Base-by-base conservation (phyloP, 35 echinoderm and acorn worm genomes). In the Lytechinus pictus region DNA sequence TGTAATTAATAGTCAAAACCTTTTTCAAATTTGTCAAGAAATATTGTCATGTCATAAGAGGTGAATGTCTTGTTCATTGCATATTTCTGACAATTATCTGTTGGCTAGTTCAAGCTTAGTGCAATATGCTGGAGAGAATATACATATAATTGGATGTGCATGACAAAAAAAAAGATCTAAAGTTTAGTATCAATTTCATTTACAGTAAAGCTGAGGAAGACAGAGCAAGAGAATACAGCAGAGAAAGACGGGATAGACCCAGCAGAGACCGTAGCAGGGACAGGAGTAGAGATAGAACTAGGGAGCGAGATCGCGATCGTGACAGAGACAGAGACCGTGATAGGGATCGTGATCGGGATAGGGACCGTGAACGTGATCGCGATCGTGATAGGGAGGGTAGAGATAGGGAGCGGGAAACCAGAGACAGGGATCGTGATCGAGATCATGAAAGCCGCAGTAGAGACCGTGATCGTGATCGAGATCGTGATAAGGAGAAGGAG, bases 151-250 rank as follows among this genome's bases (percentile, higher is more conserved):
- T 44, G 33, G 2, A 44, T 44, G 33, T 44, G 33, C 2, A 51
- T 87, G 86, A 21, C 24, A 9, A 9, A 87, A 27, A 27, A 9
- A 87, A 28, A 7, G 24, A 27, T 44, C 33, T 44, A 44, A 44
- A 44, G 33, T 27, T 24, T 28, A 55, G n/a, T 93, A 19, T 12
- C n/a, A 27, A n/a, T 33, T 55, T 21, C 27, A 7, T 93, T 57
- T 55, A 55, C 54, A 93, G 92, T 27, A 27, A 93, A 57, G 92
- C 92, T 3, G 92, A 93, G 92, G 52, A 53, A 93, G 92, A 93
- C 55, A 93, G 52, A 27, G 52, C n/a, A 3, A 54, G 54, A 27
- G 92, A 93, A 54, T 57, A 19, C 52, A 93, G 92, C 92, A 54
- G 92, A 54, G 92, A 93, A 55, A 12, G 88, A 29, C 28, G 52